Evolutionary conservation across 2,113 vertebrate genomes (phyloP).

Genomic region (Catharus fuscescens): DNA sequence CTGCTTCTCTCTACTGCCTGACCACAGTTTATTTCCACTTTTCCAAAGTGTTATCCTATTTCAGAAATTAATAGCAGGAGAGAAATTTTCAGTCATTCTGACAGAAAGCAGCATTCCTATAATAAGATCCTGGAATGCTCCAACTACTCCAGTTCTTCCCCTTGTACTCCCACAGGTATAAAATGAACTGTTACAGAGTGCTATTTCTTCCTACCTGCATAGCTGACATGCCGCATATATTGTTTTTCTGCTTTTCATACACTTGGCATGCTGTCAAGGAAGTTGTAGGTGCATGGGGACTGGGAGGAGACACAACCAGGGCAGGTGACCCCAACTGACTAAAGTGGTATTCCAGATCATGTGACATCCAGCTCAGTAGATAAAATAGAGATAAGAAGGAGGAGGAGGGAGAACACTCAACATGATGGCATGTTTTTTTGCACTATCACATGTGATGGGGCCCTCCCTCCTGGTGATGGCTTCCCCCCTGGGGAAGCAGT

Average conservation of each 20-base stretch:
- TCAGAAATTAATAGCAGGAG: not conserved
- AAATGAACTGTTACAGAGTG: not conserved
- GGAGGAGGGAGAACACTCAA: not conserved
- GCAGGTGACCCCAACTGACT: not conserved
- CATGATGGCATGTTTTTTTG: not conserved
- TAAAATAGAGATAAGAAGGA: no score
- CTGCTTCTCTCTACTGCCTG: not conserved
- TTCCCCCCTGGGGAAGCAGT: not conserved
- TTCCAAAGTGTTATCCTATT: not conserved
- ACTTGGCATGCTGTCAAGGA: not conserved
- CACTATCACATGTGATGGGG: no score
- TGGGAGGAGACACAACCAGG: not conserved
- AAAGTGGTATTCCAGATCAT: not conserved
- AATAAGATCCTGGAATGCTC: not conserved
- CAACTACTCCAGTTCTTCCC: not conserved
- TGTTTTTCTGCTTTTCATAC: not conserved
- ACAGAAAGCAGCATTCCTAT: not conserved
- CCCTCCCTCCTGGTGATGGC: not conserved
- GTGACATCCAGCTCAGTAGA: not conserved
- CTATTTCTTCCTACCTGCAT: not conserved
- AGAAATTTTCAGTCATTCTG: not conserved
- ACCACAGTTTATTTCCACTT: not conserved
- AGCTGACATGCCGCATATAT: not conserved
- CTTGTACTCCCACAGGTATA: not conserved
- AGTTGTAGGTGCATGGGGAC: not conserved